Conservation (phyloP, 2,113 vertebrate genomes). For the Nyctereutes procyonoides region DNA sequence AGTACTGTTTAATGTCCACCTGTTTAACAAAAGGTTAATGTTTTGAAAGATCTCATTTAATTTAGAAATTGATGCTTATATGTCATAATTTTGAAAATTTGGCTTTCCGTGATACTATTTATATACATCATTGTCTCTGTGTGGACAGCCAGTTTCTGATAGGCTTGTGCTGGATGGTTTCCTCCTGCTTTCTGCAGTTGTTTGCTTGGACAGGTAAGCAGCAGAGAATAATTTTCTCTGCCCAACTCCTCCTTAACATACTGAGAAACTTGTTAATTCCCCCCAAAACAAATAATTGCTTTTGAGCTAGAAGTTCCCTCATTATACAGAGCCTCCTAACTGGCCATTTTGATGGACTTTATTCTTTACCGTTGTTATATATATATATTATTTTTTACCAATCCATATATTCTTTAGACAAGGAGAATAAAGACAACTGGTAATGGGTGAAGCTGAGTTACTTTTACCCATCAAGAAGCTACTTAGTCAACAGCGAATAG, state of each 20-base stretch:
- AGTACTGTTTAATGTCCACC: background rate
- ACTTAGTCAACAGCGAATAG: background rate
- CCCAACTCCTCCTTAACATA: background rate
- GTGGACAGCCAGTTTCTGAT: fast-evolving
- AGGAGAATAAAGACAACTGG: background rate
- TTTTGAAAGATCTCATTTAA: background rate
- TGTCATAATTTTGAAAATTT: background rate
- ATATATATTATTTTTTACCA: conserved; percentile 11
- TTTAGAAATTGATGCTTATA: background rate
- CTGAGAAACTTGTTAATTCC: background rate
- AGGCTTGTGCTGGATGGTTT: background rate
- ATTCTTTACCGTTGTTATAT: background rate
- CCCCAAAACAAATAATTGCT: background rate
- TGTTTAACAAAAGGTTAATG: background rate
- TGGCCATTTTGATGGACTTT: background rate
- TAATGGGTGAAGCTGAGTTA: background rate
- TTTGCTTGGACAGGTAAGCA: background rate
- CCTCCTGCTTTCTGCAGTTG: background rate
- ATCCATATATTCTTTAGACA: background rate
- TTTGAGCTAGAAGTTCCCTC: background rate
- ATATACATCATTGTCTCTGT: background rate
- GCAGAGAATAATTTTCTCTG: background rate
- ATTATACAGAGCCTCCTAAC: background rate
- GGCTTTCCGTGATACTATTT: background rate
- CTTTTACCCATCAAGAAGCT: background rate